Conservation (phyloP, 2,888 invertebrate genomes). For the Tenthredo scrophulariae region DNA sequence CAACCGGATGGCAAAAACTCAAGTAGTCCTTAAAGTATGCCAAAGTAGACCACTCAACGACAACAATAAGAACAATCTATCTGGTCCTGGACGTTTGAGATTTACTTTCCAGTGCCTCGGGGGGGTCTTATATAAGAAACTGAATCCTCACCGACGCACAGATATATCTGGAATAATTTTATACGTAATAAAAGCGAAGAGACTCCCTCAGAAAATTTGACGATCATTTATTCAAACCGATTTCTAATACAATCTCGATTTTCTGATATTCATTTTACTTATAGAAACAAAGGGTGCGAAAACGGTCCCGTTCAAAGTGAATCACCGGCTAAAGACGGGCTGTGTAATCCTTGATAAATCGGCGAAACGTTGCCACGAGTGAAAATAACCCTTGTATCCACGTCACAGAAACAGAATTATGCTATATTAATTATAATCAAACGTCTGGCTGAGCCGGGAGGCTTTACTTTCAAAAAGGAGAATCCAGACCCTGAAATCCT, state of each 20-base stretch:
- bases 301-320: neutral
- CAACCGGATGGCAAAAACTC: neutral
- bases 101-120: constrained; percentile 10
- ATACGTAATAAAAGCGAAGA: neutral
- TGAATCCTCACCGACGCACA: neutral
- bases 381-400: constrained; percentile 13
- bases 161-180: neutral
- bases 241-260: neutral
- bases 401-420: constrained; percentile 2
- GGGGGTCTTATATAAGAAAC: neutral
- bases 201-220: neutral
- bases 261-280: neutral
- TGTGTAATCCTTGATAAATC: neutral
- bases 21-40: constrained; percentile 24
- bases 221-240: constrained; percentile 26
- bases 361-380: neutral
- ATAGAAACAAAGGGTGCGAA: neutral
- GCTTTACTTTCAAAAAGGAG: neutral
- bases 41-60: constrained; percentile 24
- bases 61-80: constrained; percentile 26
- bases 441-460: neutral
- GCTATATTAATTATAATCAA: constrained; percentile 9
- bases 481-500: neutral
- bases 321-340: neutral
- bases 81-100: constrained; percentile 8